Evolutionary conservation across 2,797 vertebrate genomes (phyloP).

Genomic region (Gouania willdenowi): DNA sequence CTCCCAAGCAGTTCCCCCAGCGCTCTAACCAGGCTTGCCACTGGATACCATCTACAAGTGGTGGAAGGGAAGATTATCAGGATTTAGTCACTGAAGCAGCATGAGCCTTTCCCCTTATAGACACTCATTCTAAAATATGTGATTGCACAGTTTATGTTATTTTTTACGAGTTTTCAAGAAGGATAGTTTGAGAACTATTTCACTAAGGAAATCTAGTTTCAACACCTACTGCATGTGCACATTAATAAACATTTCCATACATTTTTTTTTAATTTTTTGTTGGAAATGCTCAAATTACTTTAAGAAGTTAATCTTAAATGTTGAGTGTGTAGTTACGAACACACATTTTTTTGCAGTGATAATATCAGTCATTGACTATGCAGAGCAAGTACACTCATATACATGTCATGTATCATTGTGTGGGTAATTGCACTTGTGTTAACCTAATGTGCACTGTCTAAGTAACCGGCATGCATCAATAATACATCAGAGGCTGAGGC

Average conservation of each 20-base stretch:
- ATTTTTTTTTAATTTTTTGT: neutral
- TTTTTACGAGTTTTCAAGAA: too few relatives aligned
- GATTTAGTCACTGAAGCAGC: conserved; percentile 69
- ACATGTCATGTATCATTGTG: conserved; percentile 18
- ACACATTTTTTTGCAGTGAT: conserved; percentile 16
- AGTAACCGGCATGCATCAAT: conserved; percentile 51
- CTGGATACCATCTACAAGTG: conserved; percentile 58
- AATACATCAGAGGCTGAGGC: conserved; percentile 44
- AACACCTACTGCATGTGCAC: conserved; percentile 7
- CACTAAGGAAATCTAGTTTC: conserved; percentile 64
- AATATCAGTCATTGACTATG: conserved; percentile 31
- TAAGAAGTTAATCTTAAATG: too few relatives aligned
- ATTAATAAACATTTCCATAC: neutral
- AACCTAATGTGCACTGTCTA: conserved; percentile 34
- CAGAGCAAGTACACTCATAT: conserved; percentile 37
- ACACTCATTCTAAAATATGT: conserved; percentile 70
- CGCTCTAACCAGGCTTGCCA: conserved; percentile 32
- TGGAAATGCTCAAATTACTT: too few relatives aligned
- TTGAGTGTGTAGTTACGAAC: too few relatives aligned
- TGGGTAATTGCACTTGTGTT: conserved; percentile 40
- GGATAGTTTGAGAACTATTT: too few relatives aligned
- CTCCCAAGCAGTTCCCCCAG: conserved; percentile 56
- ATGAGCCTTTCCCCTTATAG: conserved; percentile 78
- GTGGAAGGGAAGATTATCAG: conserved; percentile 70
- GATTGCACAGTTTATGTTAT: too few relatives aligned